These are phyloP conservation scores for Pollenia griseotomentosa DNA, from an alignment of 2,888 invertebrate species.

Conservation along the genomic window DNA sequence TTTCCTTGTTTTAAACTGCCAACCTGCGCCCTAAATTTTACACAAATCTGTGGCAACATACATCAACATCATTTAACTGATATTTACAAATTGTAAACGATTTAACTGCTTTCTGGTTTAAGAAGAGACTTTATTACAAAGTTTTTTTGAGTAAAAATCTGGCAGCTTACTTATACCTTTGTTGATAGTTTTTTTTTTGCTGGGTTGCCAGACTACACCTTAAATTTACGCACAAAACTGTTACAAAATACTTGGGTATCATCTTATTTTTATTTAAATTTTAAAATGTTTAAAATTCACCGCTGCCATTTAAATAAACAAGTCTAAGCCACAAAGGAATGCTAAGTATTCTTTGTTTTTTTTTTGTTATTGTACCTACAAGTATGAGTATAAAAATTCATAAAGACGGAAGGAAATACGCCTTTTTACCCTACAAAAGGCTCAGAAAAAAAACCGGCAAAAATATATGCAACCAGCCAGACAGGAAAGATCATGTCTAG, in stretches of 20 bases:
- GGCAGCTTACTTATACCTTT: no score
- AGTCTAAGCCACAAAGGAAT: constrained; percentile 1
- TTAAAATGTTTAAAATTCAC: constrained; percentile 17
- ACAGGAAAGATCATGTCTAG: constrained; percentile 68
- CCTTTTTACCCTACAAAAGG: constrained; percentile 24
- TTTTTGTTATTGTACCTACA: background rate
- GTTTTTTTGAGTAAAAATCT: no score
- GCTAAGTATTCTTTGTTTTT: background rate
- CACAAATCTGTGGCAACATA: no score
- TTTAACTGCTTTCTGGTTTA: no score
- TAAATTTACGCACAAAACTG: background rate
- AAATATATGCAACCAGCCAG: constrained; percentile 20
- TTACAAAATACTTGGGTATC: background rate
- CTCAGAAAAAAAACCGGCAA: background rate
- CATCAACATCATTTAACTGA: no score
- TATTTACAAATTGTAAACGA: no score
- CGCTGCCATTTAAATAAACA: background rate
- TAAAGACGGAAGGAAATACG: constrained; percentile 55
- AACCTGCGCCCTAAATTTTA: no score
- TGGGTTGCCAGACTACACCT: background rate
- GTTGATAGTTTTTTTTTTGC: background rate
- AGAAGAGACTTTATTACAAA: no score
- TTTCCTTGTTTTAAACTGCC: no score
- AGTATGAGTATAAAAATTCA: constrained; percentile 1
- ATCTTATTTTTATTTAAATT: background rate